Conservation (phyloP, 2,888 invertebrate species). For the Polymixis lichenea region DNA sequence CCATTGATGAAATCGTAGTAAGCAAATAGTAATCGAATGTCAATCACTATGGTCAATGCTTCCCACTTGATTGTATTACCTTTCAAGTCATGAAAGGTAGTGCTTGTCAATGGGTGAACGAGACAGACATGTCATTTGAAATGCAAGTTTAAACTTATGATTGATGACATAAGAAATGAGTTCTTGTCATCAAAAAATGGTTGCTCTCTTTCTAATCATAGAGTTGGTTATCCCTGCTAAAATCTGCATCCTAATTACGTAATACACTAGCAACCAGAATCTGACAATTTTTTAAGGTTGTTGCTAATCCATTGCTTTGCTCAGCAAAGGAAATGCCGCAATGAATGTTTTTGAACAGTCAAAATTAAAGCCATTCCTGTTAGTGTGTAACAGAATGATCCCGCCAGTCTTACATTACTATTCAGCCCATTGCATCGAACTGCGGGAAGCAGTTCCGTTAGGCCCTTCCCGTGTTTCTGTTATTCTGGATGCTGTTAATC, state of each 20-base stretch:
- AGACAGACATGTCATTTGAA: slow-evolving; percentile 11
- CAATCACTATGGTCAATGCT: slow-evolving; percentile 26
- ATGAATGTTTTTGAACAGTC: no score
- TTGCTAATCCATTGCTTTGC: no score
- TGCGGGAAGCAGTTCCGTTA: not conserved
- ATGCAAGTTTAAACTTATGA: not conserved
- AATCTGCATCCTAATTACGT: not conserved
- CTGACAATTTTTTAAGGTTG: no score
- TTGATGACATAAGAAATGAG: slow-evolving; percentile 2
- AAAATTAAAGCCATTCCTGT: no score
- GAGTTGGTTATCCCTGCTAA: not conserved
- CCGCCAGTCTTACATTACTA: not conserved
- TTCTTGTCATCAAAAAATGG: not conserved
- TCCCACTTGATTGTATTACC: slow-evolving; percentile 14
- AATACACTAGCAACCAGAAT: not conserved
- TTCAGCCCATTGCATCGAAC: not conserved
- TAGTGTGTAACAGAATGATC: no score
- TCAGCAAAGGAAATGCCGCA: no score
- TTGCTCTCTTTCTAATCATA: not conserved
- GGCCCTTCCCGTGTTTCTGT: not conserved
- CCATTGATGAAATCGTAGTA: slow-evolving; percentile 2
- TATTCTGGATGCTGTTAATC: not conserved
- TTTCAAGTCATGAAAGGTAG: slow-evolving; percentile 6
- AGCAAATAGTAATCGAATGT: slow-evolving; percentile 23
- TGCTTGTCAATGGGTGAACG: slow-evolving; percentile 3